These are phyloP conservation scores for Salmo trutta DNA, from an alignment of 2,797 vertebrate genomes.

Conservation along the genomic window DNA sequence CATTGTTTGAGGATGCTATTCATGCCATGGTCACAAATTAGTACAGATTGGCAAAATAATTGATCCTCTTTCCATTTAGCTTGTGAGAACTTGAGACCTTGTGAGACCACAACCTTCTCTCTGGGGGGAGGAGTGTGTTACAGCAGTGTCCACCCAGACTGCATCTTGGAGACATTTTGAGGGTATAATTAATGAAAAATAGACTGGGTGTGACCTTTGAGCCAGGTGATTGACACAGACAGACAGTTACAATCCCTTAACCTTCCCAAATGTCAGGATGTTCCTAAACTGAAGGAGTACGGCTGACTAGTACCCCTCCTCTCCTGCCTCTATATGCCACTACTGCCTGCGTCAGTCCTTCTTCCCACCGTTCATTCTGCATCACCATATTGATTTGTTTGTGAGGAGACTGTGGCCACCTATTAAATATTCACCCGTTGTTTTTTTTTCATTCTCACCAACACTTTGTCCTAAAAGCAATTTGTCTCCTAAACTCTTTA, in stretches of 20 bases:
- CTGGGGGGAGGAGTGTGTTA: slow-evolving; percentile 42
- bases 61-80: not conserved
- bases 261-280: slow-evolving; percentile 81
- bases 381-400: slow-evolving; percentile 79
- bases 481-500: slow-evolving; percentile 67
- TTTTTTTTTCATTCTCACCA: slow-evolving; percentile 67
- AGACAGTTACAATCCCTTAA: slow-evolving; percentile 81
- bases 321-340: slow-evolving; percentile 57
- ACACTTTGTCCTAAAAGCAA: slow-evolving; percentile 56
- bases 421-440: slow-evolving; percentile 78
- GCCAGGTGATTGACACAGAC: slow-evolving; percentile 76
- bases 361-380: slow-evolving; percentile 67
- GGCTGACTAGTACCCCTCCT: slow-evolving; percentile 3
- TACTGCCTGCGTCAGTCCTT: slow-evolving; percentile 30
- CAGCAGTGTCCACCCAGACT: slow-evolving; percentile 40
- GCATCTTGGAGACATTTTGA: slow-evolving; percentile 62
- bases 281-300: slow-evolving; percentile 67
- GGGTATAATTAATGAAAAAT: slow-evolving; percentile 79
- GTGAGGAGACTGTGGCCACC: slow-evolving; percentile 63
- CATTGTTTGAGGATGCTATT: not conserved
- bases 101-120: slow-evolving; percentile 48
- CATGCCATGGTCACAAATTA: not conserved
- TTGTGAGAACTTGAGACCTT: not conserved
- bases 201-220: slow-evolving; percentile 78
- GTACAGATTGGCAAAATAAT: not conserved